These are phyloP conservation scores for Hemichromis elongatus DNA, from an alignment of 2,113 vertebrate species.

Conservation along the genomic window DNA sequence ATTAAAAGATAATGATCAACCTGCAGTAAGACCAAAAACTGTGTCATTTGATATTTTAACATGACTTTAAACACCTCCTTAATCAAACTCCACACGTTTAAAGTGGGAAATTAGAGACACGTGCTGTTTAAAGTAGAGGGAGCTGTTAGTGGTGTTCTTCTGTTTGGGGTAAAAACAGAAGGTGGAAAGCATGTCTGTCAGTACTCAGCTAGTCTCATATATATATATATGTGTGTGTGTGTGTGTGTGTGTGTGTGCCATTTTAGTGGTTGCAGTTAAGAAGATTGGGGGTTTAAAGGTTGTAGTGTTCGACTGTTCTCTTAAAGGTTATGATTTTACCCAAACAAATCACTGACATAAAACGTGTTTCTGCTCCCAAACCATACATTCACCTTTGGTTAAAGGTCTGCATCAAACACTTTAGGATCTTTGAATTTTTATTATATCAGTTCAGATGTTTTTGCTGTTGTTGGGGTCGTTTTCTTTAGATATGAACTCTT, in stretches of 20 bases:
- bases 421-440: fast-evolving
- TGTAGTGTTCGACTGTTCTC: neutral
- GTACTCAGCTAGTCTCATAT: neutral
- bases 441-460: neutral
- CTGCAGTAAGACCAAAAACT: neutral
- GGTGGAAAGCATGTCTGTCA: neutral
- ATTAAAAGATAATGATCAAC: neutral
- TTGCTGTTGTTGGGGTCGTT: neutral
- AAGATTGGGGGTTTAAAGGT: neutral
- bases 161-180: conserved; percentile 41
- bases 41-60: neutral
- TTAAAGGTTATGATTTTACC: neutral
- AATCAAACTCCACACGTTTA: neutral
- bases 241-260: no score
- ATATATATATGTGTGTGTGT: no score
- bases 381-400: neutral
- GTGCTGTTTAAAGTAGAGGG: neutral
- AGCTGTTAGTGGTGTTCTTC: neutral
- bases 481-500: neutral
- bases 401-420: neutral
- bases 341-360: neutral
- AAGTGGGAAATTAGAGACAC: neutral
- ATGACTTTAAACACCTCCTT: neutral
- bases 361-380: neutral
- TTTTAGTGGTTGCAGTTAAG: neutral